A percentile compares a stretch with the other conserved stretches of the same genome.
Evolutionary conservation across 2,113 vertebrate genomes (phyloP).

Genomic region (Rhinopomastus cyanomelas): DNA sequence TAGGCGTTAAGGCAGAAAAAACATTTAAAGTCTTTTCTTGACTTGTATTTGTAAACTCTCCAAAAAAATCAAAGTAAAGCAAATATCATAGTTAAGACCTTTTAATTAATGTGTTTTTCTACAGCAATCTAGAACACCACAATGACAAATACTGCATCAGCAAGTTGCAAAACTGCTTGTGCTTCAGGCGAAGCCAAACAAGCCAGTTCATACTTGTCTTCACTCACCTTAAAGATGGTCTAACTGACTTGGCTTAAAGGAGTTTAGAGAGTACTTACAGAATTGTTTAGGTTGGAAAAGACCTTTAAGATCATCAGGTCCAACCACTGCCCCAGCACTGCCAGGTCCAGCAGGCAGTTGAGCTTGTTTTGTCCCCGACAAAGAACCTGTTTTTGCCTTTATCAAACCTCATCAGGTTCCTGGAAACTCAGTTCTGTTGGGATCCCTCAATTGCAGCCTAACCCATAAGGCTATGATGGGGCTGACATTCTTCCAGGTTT

Average conservation of each 20-base stretch:
- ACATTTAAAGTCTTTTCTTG: neutral
- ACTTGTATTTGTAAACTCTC: neutral
- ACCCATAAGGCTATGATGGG: neutral
- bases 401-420: neutral
- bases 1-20: neutral
- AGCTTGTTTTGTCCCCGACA: neutral
- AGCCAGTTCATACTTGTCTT: neutral
- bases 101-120: neutral
- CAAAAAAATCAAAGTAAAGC: neutral
- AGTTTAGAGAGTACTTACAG: neutral
- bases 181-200: neutral
- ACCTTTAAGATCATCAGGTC: too few relatives aligned
- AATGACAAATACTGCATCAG: neutral
- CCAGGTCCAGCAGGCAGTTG: neutral
- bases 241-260: neutral
- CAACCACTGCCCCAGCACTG: too few relatives aligned
- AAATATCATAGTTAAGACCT: neutral
- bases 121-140: neutral
- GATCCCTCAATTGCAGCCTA: neutral
- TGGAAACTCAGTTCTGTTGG: neutral
- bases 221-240: neutral
- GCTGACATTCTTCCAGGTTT: neutral
- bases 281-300: too few relatives aligned
- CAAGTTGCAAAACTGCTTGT: neutral
- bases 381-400: neutral